These are phyloP conservation scores for Echinometra lucunter DNA, from an alignment of 53 echinoderm and acorn worm genomes.

Conservation along the genomic window DNA sequence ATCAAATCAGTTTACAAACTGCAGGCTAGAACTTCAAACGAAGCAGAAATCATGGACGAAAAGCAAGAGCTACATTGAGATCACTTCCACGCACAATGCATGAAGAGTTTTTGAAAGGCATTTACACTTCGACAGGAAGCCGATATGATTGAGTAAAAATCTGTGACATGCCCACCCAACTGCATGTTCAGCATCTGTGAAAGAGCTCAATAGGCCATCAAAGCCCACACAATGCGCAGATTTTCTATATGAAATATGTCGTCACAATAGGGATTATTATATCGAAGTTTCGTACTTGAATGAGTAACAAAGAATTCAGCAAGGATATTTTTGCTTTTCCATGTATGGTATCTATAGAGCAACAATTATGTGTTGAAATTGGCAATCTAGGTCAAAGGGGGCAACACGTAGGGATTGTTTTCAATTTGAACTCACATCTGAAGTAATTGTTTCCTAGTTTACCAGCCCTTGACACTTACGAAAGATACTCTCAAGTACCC, in stretches of 20 bases:
- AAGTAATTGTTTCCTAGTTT: neutral
- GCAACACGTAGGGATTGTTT: too few relatives aligned
- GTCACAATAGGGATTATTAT: neutral
- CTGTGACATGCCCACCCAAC: conserved; percentile 10
- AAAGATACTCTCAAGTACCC: too few relatives aligned
- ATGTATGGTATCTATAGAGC: neutral
- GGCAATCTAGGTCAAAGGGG: neutral
- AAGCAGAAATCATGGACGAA: neutral
- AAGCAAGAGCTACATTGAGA: neutral
- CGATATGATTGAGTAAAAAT: neutral
- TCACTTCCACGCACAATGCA: neutral
- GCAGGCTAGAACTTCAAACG: neutral
- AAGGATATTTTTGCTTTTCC: neutral
- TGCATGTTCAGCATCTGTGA: neutral
- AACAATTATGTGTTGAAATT: neutral
- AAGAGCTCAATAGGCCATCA: neutral
- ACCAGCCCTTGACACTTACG: too few relatives aligned
- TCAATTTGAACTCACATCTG: neutral
- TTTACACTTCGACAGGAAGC: neutral
- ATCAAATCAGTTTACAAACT: neutral
- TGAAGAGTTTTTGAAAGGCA: neutral
- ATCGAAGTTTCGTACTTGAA: conserved; percentile 7
- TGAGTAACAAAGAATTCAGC: neutral
- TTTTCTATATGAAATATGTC: conserved; percentile 10
- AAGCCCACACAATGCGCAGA: neutral